Conservation (phyloP, 2,888 invertebrate species). For the Anagyrus pseudococci region DNA sequence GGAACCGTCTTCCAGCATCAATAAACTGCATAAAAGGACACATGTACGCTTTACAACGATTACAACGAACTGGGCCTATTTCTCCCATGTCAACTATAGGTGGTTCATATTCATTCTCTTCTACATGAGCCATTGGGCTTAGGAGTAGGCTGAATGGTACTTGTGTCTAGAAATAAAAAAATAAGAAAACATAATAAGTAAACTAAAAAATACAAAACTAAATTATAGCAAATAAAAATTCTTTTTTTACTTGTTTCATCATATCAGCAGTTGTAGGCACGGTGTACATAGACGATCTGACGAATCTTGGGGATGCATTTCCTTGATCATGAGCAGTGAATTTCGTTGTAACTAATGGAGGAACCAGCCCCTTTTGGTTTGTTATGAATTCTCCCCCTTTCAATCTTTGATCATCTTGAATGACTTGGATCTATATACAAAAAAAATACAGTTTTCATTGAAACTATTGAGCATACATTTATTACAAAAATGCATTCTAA, state of each 20-base stretch:
- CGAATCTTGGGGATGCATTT: slow-evolving; percentile 78
- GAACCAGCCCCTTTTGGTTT: slow-evolving; percentile 85
- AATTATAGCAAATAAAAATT: too few relatives aligned
- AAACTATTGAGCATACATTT: neutral
- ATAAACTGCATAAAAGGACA: slow-evolving; percentile 98
- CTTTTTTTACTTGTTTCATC: slow-evolving; percentile 76
- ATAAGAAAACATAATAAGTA: too few relatives aligned
- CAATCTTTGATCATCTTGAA: slow-evolving; percentile 86
- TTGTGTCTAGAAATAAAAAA: slow-evolving; percentile 68
- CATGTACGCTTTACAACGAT: slow-evolving; percentile 99
- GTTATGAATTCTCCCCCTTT: slow-evolving; percentile 87
- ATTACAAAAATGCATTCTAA: neutral
- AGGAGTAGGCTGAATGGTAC: slow-evolving; percentile 93
- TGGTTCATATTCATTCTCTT: slow-evolving; percentile 76
- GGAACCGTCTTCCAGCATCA: slow-evolving; percentile 95
- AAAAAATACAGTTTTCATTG: too few relatives aligned
- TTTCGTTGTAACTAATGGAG: slow-evolving; percentile 94
- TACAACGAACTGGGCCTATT: slow-evolving; percentile 92
- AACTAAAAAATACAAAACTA: too few relatives aligned
- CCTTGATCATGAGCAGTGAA: slow-evolving; percentile 94
- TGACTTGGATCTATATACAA: slow-evolving; percentile 93
- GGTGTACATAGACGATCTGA: slow-evolving; percentile 94
- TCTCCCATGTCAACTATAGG: slow-evolving; percentile 93
- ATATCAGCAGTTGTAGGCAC: slow-evolving; percentile 94
- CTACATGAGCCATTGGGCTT: slow-evolving; percentile 85